These are phyloP conservation scores for Alcedo atthis DNA, from an alignment of 2,797 vertebrate species.

Conservation along the genomic window DNA sequence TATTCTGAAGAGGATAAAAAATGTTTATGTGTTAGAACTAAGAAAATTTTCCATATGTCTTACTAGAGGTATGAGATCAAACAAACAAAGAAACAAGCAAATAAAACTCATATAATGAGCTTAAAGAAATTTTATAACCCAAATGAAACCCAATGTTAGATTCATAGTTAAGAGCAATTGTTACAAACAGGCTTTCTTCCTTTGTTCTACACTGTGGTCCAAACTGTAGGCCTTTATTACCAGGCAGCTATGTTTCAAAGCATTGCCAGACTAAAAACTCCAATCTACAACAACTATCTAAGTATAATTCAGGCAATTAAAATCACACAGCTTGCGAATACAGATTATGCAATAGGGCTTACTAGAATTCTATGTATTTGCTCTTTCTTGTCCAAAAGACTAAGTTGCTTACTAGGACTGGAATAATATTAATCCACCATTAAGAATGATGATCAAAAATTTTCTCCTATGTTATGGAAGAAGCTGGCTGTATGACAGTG, in stretches of 20 bases:
- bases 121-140: not conserved
- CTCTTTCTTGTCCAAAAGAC: not conserved
- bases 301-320: not conserved
- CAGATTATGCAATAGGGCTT: not conserved
- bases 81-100: not conserved
- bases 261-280: not conserved
- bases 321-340: not conserved
- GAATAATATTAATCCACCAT: not conserved
- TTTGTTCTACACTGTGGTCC: not conserved
- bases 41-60: not conserved
- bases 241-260: not conserved
- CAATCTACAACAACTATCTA: not conserved
- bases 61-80: not conserved
- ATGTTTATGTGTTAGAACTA: not conserved
- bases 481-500: not conserved
- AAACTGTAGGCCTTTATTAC: not conserved
- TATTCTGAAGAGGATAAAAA: not conserved
- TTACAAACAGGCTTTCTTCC: not conserved
- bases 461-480: not conserved
- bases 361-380: not conserved
- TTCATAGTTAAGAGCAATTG: not conserved
- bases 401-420: not conserved
- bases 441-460: not conserved
- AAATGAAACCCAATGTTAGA: not conserved
- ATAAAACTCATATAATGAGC: not conserved